Conservation (phyloP, 2,888 invertebrate genomes). For the Andrena fulva region DNA sequence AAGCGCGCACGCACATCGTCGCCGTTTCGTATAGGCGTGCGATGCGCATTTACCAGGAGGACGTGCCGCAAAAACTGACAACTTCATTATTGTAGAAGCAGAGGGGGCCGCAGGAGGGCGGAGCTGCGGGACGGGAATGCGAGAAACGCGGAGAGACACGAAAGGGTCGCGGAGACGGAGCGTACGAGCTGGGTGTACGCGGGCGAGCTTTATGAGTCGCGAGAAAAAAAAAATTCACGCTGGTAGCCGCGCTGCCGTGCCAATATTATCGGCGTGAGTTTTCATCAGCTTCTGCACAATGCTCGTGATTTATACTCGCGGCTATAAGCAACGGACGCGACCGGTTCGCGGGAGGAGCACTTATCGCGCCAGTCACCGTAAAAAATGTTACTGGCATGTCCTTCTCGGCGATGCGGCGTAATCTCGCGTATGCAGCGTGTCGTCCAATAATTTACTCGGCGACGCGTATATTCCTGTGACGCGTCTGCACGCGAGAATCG, state of each 20-base stretch:
- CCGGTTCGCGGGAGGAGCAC: conserved; percentile 18
- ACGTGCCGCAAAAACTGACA: conserved; percentile 61
- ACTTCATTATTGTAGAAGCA: conserved; percentile 67
- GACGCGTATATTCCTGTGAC: conserved; percentile 10
- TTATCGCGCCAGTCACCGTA: conserved; percentile 45
- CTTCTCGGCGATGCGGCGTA: conserved; percentile 16
- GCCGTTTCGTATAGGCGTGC: conserved; percentile 9
- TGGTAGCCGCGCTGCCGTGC: conserved; percentile 14
- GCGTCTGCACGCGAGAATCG: conserved; percentile 30
- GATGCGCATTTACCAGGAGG: conserved; percentile 34
- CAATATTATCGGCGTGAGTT: conserved; percentile 56
- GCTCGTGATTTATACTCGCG: conserved; percentile 48
- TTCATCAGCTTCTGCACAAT: conserved; percentile 55
- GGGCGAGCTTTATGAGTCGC: background rate
- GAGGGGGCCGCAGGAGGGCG: conserved; percentile 5
- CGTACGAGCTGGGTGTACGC: background rate
- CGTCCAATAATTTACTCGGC: conserved; percentile 40
- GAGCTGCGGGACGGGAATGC: conserved; percentile 1
- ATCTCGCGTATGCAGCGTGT: conserved; percentile 23
- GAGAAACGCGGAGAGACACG: background rate
- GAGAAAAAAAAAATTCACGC: conserved; percentile 40
- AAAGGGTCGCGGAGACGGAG: background rate
- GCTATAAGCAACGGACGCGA: conserved; percentile 41
- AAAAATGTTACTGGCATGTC: conserved; percentile 42
- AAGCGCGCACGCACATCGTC: conserved; percentile 31